Evolutionary conservation across 2,797 vertebrate species (phyloP).

Genomic region (Cryptoblepharus egeriae): DNA sequence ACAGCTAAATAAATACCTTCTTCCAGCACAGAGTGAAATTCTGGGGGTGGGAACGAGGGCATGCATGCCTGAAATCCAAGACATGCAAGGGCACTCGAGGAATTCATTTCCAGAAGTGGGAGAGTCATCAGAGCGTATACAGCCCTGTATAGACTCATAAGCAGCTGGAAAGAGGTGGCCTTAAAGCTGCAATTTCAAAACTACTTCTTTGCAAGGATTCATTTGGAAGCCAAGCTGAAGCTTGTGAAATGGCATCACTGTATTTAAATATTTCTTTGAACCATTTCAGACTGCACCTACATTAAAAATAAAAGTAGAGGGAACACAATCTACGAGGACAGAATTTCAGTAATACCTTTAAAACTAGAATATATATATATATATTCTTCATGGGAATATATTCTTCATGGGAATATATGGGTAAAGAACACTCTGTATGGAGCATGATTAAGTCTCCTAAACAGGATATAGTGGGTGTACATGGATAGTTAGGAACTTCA

Average conservation of each 20-base stretch:
- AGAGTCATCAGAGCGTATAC: not conserved
- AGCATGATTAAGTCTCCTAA: not conserved
- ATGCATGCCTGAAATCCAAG: not conserved
- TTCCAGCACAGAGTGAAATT: constrained; percentile 54
- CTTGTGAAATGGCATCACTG: not conserved
- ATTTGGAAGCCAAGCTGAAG: not conserved
- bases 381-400: too few species aligned
- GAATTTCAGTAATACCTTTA: too few species aligned
- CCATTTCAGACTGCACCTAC: not conserved
- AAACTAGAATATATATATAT: not conserved
- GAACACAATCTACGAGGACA: not conserved
- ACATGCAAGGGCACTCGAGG: not conserved
- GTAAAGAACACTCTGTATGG: not conserved
- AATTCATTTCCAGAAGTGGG: not conserved
- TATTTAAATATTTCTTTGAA: not conserved
- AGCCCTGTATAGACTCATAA: not conserved
- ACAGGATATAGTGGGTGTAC: not conserved
- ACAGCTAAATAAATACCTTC: constrained; percentile 57
- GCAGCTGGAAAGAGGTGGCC: not conserved
- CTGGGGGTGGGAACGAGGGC: constrained; percentile 37
- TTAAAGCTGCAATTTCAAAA: not conserved
- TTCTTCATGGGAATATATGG: too few species aligned
- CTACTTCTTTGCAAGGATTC: not conserved
- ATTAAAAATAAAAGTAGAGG: not conserved
- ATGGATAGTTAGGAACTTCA: not conserved